A percentile compares a stretch with the other conserved stretches of the same genome.
These are phyloP conservation scores for Cheilosia pagana DNA, from an alignment of 2,888 invertebrate species.

Conservation along the genomic window DNA sequence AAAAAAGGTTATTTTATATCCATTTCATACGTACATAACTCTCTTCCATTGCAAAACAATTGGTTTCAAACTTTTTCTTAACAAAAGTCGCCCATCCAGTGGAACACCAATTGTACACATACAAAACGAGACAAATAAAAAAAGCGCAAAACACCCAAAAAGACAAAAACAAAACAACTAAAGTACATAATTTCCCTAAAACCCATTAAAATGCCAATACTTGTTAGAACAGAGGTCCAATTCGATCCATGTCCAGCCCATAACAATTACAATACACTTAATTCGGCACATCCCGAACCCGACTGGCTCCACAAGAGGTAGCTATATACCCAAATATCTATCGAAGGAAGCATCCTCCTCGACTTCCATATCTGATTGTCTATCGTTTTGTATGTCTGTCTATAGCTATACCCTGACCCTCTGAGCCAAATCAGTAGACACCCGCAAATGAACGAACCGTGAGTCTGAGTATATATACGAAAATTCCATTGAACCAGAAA, in stretches of 20 bases:
- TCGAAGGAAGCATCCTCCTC: slow-evolving; percentile 21
- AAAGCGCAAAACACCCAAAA: slow-evolving; percentile 5
- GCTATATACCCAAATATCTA: not conserved
- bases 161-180: slow-evolving; percentile 54
- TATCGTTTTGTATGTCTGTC: slow-evolving; percentile 16
- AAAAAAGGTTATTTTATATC: too few relatives aligned
- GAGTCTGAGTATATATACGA: slow-evolving; percentile 20
- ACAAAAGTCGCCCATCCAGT: not conserved
- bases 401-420: too few relatives aligned
- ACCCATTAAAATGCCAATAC: slow-evolving; percentile 71
- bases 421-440: slow-evolving; percentile 52
- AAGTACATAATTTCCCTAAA: slow-evolving; percentile 71
- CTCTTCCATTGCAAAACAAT: too few relatives aligned
- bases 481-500: slow-evolving; percentile 71
- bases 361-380: slow-evolving; percentile 57
- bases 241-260: slow-evolving; percentile 71
- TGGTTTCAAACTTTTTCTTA: slow-evolving; percentile 1
- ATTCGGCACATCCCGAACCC: slow-evolving; percentile 53
- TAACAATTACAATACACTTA: slow-evolving; percentile 75
- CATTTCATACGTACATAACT: too few relatives aligned
- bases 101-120: not conserved
- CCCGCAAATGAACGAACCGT: slow-evolving; percentile 60
- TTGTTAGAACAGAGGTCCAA: slow-evolving; percentile 66
- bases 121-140: slow-evolving; percentile 10
- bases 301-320: not conserved